Evolutionary conservation across 2,797 vertebrate genomes (phyloP).

Genomic region (Valencia hispanica): DNA sequence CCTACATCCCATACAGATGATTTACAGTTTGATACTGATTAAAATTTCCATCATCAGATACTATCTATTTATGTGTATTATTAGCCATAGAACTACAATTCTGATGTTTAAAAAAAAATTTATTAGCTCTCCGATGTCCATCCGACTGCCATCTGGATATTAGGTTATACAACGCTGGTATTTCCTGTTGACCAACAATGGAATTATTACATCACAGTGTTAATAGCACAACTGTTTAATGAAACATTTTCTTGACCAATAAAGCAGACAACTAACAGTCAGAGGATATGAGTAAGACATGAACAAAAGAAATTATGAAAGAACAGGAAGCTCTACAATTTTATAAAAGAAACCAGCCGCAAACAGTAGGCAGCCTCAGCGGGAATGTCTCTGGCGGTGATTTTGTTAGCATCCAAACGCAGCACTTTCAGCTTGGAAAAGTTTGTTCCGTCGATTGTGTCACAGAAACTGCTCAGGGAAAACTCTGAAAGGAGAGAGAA

Average conservation of each 20-base stretch:
- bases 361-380: constrained; percentile 91
- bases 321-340: constrained; percentile 63
- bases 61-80: neutral
- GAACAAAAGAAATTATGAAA: neutral
- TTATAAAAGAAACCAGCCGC: constrained; percentile 84
- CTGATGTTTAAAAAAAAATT: constrained; percentile 18
- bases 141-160: constrained; percentile 39
- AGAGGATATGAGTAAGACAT: neutral
- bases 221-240: neutral
- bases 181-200: constrained; percentile 48
- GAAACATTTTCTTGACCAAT: neutral
- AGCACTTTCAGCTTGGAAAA: constrained; percentile 91
- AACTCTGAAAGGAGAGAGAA: constrained; percentile 83
- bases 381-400: constrained; percentile 85
- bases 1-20: constrained; percentile 1
- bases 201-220: constrained; percentile 29
- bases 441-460: constrained; percentile 81
- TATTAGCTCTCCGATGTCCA: constrained; percentile 16
- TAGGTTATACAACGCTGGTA: constrained; percentile 42
- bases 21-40: neutral
- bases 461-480: constrained; percentile 91
- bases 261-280: neutral
- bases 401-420: constrained; percentile 91
- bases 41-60: neutral
- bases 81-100: constrained; percentile 8